Evolutionary conservation across 1,140 invertebrate genomes (phyloP).

Genomic region (Galleria mellonella): DNA sequence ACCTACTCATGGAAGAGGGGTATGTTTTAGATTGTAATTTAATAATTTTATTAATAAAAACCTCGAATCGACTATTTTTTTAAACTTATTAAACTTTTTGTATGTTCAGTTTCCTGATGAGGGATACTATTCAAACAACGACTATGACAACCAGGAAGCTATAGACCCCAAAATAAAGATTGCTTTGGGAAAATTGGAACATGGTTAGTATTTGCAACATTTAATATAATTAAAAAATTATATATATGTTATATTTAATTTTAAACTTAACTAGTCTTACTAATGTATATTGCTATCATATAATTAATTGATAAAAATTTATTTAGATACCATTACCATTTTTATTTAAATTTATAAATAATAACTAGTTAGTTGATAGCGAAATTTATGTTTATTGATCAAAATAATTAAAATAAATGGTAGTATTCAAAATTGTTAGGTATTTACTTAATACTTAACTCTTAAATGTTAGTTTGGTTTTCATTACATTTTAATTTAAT

Average conservation of each 20-base stretch:
- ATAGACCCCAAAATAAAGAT: conserved; percentile 35
- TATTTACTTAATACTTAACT: background rate
- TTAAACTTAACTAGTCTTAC: too few relatives aligned
- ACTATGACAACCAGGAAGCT: conserved; percentile 25
- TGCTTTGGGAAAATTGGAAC: conserved; percentile 39
- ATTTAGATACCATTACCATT: too few relatives aligned
- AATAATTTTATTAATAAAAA: too few relatives aligned
- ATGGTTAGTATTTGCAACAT: conserved; percentile 29
- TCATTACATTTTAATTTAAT: background rate
- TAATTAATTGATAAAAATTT: too few relatives aligned
- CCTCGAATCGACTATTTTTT: too few relatives aligned
- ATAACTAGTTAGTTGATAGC: too few relatives aligned
- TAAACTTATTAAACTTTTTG: conserved; percentile 15
- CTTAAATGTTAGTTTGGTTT: background rate
- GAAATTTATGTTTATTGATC: background rate
- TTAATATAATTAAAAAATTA: background rate
- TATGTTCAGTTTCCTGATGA: conserved; percentile 34
- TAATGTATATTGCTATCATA: too few relatives aligned
- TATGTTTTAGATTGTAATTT: background rate
- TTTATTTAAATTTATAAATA: background rate
- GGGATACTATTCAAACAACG: conserved; percentile 29
- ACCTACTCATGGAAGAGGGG: background rate
- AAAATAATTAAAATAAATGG: background rate
- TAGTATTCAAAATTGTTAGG: background rate
- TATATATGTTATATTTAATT: too few relatives aligned